Base-by-base conservation (phyloP, 1,140 invertebrate genomes). In the Mactra quadrangularis region DNA sequence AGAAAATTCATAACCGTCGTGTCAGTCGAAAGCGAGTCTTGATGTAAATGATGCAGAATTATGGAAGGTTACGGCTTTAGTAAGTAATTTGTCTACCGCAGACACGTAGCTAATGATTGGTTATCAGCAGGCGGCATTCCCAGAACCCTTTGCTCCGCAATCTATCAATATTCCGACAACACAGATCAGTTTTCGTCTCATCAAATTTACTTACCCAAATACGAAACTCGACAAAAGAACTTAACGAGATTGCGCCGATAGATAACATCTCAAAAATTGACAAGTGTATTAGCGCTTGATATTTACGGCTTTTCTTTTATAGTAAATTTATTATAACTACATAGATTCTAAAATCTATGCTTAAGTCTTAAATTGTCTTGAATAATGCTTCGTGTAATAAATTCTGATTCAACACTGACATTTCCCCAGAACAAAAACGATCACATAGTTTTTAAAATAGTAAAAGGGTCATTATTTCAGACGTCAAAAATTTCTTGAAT, bases 11-110 rank as follows among this genome's bases (percentile, higher is more conserved):
- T 68, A 68, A 68, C 64, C 64, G 31, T 76, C 59, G 41, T 62
- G 74, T 47, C 74, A 74, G 41, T 29, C 25, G 25, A 50, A 50
- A 68, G 57, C 47, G 74, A 45, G 62, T 76, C 74, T 60, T 47
- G 74, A 76, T 76, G 45, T 68, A 62, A 76, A 64, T 62, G 74
- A 76, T 76, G 74, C 57, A 76, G 38, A 76, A 60, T 76, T 70
- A 79, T 68, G 76, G 62, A 79, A 79, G 60, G 76, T 68, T 70
- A 79, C 50, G 76, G 50, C 62, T 55, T 27, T 13, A 35, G 76
- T 68, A 68, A 79, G 76, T 79, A 79, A 79, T 79, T 79, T 79
- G 76, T 79, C 76, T 79, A 45, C n/a, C 6, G 27, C 60, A 25
- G 64, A 70, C 76, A 79, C 66, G 52, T 35, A 53, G 62, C 31